phyloP scores from a whole-genome alignment of 2,113 vertebrate species.

The Saccopteryx bilineata region DNA sequence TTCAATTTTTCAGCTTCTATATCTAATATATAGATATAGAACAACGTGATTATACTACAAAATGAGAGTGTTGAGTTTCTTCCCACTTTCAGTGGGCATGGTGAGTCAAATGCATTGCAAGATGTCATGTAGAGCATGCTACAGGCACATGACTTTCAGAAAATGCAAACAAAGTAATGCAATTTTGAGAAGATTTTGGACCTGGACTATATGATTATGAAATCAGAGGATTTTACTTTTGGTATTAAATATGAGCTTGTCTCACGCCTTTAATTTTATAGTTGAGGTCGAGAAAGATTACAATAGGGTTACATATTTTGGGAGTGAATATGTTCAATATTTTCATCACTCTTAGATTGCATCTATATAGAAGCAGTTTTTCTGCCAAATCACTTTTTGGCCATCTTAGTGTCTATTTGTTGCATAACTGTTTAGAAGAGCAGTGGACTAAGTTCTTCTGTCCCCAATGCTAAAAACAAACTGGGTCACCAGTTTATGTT shows the following conservation, averaged over 20 bases:
- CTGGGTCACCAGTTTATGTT: not conserved
- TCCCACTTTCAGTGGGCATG: not conserved
- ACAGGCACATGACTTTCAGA: not conserved
- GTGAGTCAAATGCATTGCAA: not conserved
- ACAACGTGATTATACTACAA: slow-evolving; percentile 53
- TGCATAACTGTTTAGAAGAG: not conserved
- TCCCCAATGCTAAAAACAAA: not conserved
- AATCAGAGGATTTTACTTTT: slow-evolving; percentile 32
- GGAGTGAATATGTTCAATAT: not conserved
- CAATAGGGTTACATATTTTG: not conserved
- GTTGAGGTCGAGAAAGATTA: not conserved
- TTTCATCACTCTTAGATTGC: not conserved
- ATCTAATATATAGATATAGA: slow-evolving; percentile 72
- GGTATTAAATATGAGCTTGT: not conserved
- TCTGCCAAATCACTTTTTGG: not conserved
- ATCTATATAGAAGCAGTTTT: not conserved
- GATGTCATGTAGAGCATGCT: not conserved
- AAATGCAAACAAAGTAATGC: slow-evolving; percentile 22
- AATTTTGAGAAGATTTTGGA: slow-evolving; percentile 2
- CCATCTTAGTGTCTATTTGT: not conserved
- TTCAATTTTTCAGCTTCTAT: slow-evolving; percentile 84
- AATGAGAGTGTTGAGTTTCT: slow-evolving; percentile 8
- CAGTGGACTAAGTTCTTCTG: not conserved
- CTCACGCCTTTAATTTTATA: not conserved
- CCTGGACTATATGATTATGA: not conserved